Evolutionary conservation across 2,113 vertebrate genomes (phyloP), one percentile per base, ranked within the genome.

Genomic region (Sinosuthora webbiana): DNA sequence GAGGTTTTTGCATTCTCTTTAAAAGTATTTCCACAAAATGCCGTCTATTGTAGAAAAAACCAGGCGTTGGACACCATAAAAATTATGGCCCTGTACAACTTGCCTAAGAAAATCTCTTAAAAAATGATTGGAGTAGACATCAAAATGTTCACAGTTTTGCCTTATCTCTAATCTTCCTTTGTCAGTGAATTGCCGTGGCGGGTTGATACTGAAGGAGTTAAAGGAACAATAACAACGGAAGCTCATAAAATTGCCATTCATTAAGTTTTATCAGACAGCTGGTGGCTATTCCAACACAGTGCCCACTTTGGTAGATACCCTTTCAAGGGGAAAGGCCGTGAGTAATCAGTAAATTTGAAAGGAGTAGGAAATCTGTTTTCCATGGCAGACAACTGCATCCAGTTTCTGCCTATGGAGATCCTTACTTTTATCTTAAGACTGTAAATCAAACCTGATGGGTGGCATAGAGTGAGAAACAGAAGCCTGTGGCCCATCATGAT

Each of bases 161-260:
- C 35, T 93, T 95, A 83, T 87, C 92, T 91, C 47, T 68, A 13
- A 53, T 63, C 59, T 83, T 73, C 23, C 31, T 80, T 83, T 67
- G 13, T 62, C 50, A 77, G 42, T 27, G 15, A 69, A 62, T 85
- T 81, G 39, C 78, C 57, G 10, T 37, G 27, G 30, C n/a, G 44
- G 39, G 23, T 59, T 88, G 53, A 62, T 75, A 78, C 60, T 76
- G 55, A 82, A 91, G 84, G 78, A 87, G 55, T 93, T 91, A 67
- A 87, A 86, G 75, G 82, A 95, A 47, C 76, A 81, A n/a, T 75
- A 91, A 79, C 63, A 89, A 57, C 52, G 84, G 74, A 91, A 93
- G 56, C 69, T 78, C 84, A 91, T 95, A 63, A 84, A 95, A 74
- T 80, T 52, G 71, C 30, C 64, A 44, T 79, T 91, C 7, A 3